A percentile compares a stretch with the other conserved stretches of the same genome.
These are phyloP conservation scores for Archips crataeganus DNA, from an alignment of 2,888 invertebrate genomes.

Conservation along the genomic window DNA sequence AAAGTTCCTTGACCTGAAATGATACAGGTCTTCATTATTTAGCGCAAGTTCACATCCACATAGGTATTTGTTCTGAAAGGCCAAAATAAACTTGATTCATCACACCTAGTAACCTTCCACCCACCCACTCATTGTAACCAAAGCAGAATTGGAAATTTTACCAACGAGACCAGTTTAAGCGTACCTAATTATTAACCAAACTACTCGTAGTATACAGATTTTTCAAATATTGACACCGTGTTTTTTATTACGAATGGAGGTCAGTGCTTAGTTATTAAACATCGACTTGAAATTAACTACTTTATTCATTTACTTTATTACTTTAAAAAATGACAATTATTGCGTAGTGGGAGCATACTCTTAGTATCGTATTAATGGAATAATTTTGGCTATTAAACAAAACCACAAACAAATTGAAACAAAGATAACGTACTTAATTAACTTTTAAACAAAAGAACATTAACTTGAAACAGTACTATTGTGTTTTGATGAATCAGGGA, in stretches of 20 bases:
- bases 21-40: background rate
- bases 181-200: background rate
- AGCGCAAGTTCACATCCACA: constrained; percentile 26
- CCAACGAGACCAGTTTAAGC: background rate
- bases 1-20: constrained; percentile 24
- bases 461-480: background rate
- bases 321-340: background rate
- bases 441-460: constrained; percentile 9
- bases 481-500: background rate
- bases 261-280: background rate
- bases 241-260: background rate
- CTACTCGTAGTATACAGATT: background rate
- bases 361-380: background rate
- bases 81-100: constrained; percentile 27
- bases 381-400: background rate
- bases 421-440: constrained; percentile 5
- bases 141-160: constrained; percentile 22
- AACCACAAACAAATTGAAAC: background rate
- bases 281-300: too few species aligned
- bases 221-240: background rate
- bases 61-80: constrained; percentile 18
- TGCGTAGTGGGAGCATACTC: background rate
- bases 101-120: constrained; percentile 22
- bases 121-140: constrained; percentile 21
- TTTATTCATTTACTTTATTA: too few species aligned